These are phyloP conservation scores for Drosophila formosana DNA, from an alignment of 2,888 invertebrate genomes.

Conservation along the genomic window DNA sequence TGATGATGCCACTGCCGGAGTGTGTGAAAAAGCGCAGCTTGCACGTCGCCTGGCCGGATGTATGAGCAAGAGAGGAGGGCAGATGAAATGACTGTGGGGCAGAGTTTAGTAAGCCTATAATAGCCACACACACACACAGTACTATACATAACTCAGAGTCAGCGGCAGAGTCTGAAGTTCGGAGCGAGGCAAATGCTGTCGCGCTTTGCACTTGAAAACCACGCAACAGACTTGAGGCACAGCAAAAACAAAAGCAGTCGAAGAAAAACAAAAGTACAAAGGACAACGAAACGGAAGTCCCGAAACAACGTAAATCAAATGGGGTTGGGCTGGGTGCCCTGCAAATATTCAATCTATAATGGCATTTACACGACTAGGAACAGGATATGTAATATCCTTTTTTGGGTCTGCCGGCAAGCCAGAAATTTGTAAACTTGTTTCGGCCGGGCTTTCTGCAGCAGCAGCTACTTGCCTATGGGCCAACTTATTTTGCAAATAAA, in stretches of 20 bases:
- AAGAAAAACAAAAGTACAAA: constrained; percentile 16
- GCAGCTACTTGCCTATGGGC: constrained; percentile 46
- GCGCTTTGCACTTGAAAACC: constrained; percentile 49
- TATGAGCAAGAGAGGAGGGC: constrained; percentile 1
- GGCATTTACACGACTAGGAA: constrained; percentile 77
- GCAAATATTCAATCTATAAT: constrained; percentile 79
- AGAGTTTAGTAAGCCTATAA: constrained; percentile 54
- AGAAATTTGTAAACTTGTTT: constrained; percentile 51
- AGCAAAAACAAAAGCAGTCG: constrained; percentile 5
- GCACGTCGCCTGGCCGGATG: constrained; percentile 55
- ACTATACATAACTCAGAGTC: constrained; percentile 61
- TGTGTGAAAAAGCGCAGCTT: constrained; percentile 79
- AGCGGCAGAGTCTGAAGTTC: constrained; percentile 31
- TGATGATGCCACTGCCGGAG: constrained; percentile 53
- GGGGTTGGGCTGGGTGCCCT: constrained; percentile 36
- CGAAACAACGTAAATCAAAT: constrained; percentile 72
- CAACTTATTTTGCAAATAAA: constrained; percentile 73
- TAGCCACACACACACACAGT: constrained; percentile 61
- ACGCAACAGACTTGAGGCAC: constrained; percentile 21
- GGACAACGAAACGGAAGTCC: constrained; percentile 55
- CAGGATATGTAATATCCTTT: constrained; percentile 82
- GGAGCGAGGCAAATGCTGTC: constrained; percentile 49
- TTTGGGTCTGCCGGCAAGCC: constrained; percentile 32
- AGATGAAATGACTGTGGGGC: not conserved
- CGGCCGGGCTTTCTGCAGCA: constrained; percentile 7